Evolutionary conservation across 23 tunicate species (phyloP).

Genomic region (Clavelina lepadiformis): DNA sequence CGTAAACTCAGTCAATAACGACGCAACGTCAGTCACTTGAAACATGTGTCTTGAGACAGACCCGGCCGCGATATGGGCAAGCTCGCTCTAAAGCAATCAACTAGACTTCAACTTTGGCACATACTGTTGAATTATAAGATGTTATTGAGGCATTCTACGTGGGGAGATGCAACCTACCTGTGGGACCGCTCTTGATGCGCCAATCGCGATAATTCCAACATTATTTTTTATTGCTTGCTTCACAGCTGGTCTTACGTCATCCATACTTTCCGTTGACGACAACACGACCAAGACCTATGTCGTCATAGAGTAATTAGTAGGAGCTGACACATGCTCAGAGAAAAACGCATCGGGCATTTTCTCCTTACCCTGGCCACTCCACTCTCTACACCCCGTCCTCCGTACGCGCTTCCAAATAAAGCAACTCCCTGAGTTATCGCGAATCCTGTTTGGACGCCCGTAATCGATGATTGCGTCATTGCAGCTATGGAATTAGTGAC

Average conservation of each 20-base stretch:
- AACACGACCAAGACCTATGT: conserved; percentile 22
- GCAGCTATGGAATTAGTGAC: not conserved
- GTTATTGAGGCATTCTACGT: too few species aligned
- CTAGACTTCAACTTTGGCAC: too few species aligned
- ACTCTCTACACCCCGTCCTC: conserved; percentile 2
- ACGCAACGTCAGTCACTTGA: not conserved
- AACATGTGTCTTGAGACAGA: not conserved
- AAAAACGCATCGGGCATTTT: too few species aligned
- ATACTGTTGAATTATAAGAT: too few species aligned
- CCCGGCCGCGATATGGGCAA: too few species aligned
- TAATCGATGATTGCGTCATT: not conserved
- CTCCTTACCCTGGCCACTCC: conserved; percentile 45
- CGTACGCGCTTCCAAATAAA: conserved; percentile 1
- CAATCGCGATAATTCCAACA: conserved; percentile 30
- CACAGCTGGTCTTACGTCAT: not conserved
- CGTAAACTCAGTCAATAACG: not conserved
- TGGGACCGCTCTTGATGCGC: conserved; percentile 7
- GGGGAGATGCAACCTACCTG: too few species aligned
- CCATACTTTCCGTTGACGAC: conserved; percentile 7
- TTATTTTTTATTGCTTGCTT: not conserved
- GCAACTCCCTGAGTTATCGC: conserved; percentile 6
- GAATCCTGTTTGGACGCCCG: conserved; percentile 8
- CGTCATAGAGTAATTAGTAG: too few species aligned
- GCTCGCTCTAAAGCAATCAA: too few species aligned
- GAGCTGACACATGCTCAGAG: too few species aligned